Conservation (phyloP, 2,113 vertebrate species). For the Syrrhaptes paradoxus region DNA sequence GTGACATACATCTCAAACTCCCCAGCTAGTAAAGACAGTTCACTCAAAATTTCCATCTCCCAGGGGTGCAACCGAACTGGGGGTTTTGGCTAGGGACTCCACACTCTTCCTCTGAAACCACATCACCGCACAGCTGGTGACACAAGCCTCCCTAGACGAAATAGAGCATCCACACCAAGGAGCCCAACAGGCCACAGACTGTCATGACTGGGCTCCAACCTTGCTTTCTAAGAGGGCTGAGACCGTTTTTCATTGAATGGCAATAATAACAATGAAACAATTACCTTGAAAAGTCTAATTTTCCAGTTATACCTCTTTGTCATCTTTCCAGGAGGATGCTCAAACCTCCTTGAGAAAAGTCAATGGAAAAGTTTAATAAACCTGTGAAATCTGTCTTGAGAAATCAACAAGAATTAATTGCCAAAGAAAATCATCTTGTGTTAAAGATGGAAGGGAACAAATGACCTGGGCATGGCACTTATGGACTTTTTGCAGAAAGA, state of each 20-base stretch:
- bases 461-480: not conserved
- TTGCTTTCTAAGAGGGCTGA: not conserved
- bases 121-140: fast-evolving
- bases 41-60: not conserved
- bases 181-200: not conserved
- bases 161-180: not conserved
- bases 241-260: not conserved
- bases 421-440: not conserved
- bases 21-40: not conserved
- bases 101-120: not conserved
- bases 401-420: not conserved
- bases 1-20: fast-evolving
- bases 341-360: not conserved
- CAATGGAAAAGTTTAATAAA: slow-evolving; percentile 12
- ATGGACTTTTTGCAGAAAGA: not conserved
- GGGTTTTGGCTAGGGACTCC: not conserved
- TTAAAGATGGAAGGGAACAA: not conserved
- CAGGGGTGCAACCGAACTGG: not conserved
- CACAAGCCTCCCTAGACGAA: not conserved
- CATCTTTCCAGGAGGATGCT: not conserved
- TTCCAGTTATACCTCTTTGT: not conserved
- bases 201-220: not conserved
- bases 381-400: not conserved
- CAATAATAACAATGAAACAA: not conserved
- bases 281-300: not conserved